phyloP scores from a whole-genome alignment of 2,888 invertebrate genomes.

The Orthosia cruda region DNA sequence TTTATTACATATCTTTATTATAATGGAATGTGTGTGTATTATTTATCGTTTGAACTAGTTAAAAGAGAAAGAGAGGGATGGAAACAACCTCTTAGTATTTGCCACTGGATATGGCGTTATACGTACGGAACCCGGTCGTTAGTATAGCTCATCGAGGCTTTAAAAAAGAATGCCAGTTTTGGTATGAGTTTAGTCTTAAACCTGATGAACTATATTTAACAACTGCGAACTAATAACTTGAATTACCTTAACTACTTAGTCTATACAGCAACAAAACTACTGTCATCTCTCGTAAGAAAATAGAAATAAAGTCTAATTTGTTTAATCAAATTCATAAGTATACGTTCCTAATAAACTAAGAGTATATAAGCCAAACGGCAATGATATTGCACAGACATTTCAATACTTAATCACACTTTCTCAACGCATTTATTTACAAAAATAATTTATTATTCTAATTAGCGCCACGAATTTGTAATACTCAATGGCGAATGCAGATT shows the following conservation, averaged over 20 bases:
- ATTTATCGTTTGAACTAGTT: background rate
- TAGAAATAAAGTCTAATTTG: conserved; percentile 9
- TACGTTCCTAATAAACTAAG: conserved; percentile 14
- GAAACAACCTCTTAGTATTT: background rate
- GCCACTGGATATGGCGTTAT: background rate
- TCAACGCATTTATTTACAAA: conserved; percentile 56
- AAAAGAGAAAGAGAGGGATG: background rate
- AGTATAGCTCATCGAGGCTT: background rate
- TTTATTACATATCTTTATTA: background rate
- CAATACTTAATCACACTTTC: conserved; percentile 34
- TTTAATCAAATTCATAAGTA: background rate
- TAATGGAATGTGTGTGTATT: background rate
- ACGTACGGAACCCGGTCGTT: background rate
- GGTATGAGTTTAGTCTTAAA: background rate
- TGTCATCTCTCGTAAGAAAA: conserved; percentile 4
- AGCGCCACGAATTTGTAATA: conserved; percentile 26
- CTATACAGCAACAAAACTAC: conserved; percentile 5
- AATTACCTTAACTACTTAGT: background rate
- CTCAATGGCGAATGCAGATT: conserved; percentile 11
- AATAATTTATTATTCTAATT: conserved; percentile 60
- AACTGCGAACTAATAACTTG: background rate
- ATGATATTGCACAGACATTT: conserved; percentile 58
- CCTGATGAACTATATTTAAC: background rate
- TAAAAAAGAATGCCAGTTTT: background rate
- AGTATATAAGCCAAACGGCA: conserved; percentile 30